Base-by-base conservation (phyloP, 2,888 invertebrate species). In the Heliconius sara region DNA sequence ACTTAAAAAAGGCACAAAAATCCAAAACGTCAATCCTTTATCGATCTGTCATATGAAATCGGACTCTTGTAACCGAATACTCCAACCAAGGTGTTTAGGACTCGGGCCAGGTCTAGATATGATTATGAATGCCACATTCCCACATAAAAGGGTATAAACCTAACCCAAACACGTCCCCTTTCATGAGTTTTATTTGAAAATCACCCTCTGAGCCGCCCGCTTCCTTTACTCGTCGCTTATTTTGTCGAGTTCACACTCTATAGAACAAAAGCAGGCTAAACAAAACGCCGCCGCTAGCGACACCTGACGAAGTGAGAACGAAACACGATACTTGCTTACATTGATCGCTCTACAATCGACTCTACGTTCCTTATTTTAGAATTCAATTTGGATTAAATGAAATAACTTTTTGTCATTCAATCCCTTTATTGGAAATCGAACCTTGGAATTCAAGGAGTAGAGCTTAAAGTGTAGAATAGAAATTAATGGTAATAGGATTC, bases 241-340 rank as follows among this genome's bases (percentile, higher is more conserved):
- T 92, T 92, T 91, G 91, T 92, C 91, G 90, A 90, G 90, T 93
- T 93, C 92, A 93, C 93, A 93, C 93, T 92, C 90, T 87, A 88
- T 91, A 93, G 92, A 93, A 94, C 93, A 93, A 94, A 93, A 93
- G 92, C 86, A 90, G 91, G 87, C 89, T 93, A 93, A 93, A 93
- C 90, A 92, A 92, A 91, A 90, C 89, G 88, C 88, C 89, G 93
- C 92, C 91, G 92, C 89, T 84, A 91, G 93, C 94, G 94, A 94
- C 94, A 94, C 94, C 93, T 94, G 93, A 93, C 90, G 92, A 91
- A 92, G 94, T 93, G 94, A 92, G 93, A 94, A 93, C 87, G 95
- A 92, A 94, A 95, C 91, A 90, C 88, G 94, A 95, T 94, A 93
- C 91, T 86, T 79, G 80, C 82, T 79, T 77, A 78, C 52, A 63